Evolutionary conservation across 2,797 vertebrate genomes (phyloP), one percentile per base, ranked within the genome.

Genomic region (Siniperca obscura): DNA sequence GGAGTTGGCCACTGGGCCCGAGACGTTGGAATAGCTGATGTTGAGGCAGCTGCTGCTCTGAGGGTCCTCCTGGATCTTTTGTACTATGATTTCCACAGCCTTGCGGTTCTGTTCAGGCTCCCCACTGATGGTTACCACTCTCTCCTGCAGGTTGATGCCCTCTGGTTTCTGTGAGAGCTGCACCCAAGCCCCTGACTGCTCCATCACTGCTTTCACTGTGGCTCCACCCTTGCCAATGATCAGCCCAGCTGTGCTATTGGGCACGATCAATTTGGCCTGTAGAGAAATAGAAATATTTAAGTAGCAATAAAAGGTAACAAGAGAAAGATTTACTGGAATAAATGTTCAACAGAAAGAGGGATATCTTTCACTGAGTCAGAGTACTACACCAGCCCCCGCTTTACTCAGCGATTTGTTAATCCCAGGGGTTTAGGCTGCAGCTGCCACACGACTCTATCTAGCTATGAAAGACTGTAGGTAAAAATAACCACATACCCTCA

Each of bases 1-100:
- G 93, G 97, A 98, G 95, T 98, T 98, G 91, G 97, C 97, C 84
- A 98, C 97, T 0, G 97, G 97, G 84, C 97, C 97, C 0, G 97
- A 97, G 90, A 98, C 96, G 88, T 98, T 98, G 94, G 97, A 97
- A 80, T 98, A 98, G 94, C 97, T 97, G 92, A 98, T 98, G 95
- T 98, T 98, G 91, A 98, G 97, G 92, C 97, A 98, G 94, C 97
- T 97, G 92, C 97, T 97, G 95, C 97, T 98, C 94, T 98, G 97
- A 17, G 97, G 97, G 87, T 98, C 97, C 93, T 98, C 97, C 94
- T 97, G 97, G 91, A 98, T 97, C 95, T 98, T 98, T 95, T 98
- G 97, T 17, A 98, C 97, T 84, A 98, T 98, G 95, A 97, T 97
- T 90, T 97, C 96, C 82, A 98, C 96, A 0, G 97, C 97, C 91